Conservation (phyloP, 2,113 vertebrate species). For the Anarhynchus alexandrinus region DNA sequence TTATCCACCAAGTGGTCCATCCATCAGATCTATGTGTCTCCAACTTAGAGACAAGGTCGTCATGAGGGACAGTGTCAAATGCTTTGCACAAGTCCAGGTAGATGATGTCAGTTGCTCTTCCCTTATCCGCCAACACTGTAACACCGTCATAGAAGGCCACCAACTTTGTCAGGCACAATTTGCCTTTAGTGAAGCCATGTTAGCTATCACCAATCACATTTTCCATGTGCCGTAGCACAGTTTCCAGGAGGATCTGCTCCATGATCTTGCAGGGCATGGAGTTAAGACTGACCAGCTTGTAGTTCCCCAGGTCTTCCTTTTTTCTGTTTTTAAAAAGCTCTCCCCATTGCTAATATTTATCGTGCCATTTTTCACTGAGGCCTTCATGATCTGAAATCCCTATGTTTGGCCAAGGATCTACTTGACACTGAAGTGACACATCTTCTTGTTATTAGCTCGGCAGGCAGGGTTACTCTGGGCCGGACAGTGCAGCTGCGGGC, state of each 20-base stretch:
- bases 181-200: background rate
- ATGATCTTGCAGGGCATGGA: background rate
- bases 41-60: background rate
- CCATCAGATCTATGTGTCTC: background rate
- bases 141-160: background rate
- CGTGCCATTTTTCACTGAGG: background rate
- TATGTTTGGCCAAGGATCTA: background rate
- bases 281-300: background rate
- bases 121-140: background rate
- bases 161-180: background rate
- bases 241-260: background rate
- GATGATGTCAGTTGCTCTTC: background rate
- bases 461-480: accelerated
- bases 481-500: background rate
- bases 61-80: background rate
- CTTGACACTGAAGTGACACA: background rate
- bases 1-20: background rate
- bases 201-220: background rate
- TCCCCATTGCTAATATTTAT: background rate
- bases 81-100: background rate
- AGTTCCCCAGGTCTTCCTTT: background rate
- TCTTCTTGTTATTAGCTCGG: background rate
- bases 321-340: background rate
- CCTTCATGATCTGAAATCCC: background rate
- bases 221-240: background rate